phyloP scores from a whole-genome alignment of 2,113 vertebrate genomes.

The Herpailurus yagouaroundi region DNA sequence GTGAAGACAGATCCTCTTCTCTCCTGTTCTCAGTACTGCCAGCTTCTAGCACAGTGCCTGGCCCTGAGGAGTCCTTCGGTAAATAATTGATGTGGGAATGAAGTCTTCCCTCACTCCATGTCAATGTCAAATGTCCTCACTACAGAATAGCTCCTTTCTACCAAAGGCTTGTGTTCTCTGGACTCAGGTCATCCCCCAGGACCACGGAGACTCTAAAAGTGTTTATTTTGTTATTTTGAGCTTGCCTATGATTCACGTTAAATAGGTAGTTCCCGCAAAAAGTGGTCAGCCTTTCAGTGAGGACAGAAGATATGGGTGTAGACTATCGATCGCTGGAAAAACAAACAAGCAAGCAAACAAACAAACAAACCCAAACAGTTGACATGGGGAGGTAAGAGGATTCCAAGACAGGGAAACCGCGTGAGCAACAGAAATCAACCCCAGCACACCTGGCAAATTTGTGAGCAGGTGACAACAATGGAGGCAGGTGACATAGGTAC shows the following conservation, averaged over 20 bases:
- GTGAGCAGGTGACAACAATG: accelerated
- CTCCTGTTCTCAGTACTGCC: not conserved
- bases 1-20: not conserved
- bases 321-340: not conserved
- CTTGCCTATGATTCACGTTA: not conserved
- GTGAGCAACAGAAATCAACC: not conserved
- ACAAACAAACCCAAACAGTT: not conserved
- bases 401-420: not conserved
- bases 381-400: not conserved
- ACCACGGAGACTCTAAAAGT: not conserved
- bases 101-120: not conserved
- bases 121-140: conserved; percentile 30
- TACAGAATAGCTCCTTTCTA: not conserved
- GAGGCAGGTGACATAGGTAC: not conserved
- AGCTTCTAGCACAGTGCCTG: not conserved
- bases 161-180: not conserved
- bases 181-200: not conserved
- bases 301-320: not conserved
- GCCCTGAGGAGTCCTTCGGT: not conserved
- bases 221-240: not conserved
- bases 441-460: not conserved
- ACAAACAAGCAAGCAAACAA: no score
- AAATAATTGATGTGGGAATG: conserved; percentile 1
- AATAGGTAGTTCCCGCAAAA: not conserved
- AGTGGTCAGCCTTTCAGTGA: not conserved